A percentile compares a stretch with the other conserved stretches of the same genome.
Conservation (phyloP, 2,888 invertebrate genomes). For the Iphiclides podalirius region DNA sequence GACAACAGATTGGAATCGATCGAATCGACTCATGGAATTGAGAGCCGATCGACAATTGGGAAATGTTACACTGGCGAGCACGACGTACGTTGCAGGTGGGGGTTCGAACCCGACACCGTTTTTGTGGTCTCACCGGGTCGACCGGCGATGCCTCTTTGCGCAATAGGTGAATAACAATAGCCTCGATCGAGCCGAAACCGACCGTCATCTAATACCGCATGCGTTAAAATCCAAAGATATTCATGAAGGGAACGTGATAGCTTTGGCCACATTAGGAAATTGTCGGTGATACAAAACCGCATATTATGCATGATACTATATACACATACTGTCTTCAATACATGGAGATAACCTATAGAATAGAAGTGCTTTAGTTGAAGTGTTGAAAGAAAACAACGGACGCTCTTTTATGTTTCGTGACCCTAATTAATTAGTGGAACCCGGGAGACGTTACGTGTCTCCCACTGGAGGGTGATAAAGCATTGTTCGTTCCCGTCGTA, state of each 20-base stretch:
- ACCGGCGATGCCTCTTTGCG: conserved; percentile 24
- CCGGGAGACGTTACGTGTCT: neutral
- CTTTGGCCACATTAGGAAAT: conserved; percentile 9
- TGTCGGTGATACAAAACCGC: conserved; percentile 10
- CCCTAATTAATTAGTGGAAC: conserved; percentile 4
- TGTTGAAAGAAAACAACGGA: neutral
- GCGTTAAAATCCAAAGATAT: conserved; percentile 16
- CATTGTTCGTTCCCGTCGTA: too few species aligned
- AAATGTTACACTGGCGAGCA: conserved; percentile 34
- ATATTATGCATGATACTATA: conserved; percentile 1
- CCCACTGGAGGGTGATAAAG: neutral
- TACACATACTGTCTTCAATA: too few species aligned
- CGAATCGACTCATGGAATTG: conserved; percentile 38
- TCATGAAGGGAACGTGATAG: conserved; percentile 8
- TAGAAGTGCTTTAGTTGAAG: neutral
- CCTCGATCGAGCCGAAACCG: conserved; percentile 12
- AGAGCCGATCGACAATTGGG: conserved; percentile 27
- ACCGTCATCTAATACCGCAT: conserved; percentile 14
- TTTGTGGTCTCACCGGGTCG: conserved; percentile 51
- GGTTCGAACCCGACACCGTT: conserved; percentile 46
- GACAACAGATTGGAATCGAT: conserved; percentile 12
- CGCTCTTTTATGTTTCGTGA: conserved; percentile 4
- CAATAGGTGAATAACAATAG: conserved; percentile 15
- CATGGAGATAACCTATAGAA: neutral
- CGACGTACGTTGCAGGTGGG: conserved; percentile 51